A percentile compares a stretch with the other conserved stretches of the same genome.
Conservation (phyloP, 1,140 invertebrate genomes). For the Oppia nitens region DNA sequence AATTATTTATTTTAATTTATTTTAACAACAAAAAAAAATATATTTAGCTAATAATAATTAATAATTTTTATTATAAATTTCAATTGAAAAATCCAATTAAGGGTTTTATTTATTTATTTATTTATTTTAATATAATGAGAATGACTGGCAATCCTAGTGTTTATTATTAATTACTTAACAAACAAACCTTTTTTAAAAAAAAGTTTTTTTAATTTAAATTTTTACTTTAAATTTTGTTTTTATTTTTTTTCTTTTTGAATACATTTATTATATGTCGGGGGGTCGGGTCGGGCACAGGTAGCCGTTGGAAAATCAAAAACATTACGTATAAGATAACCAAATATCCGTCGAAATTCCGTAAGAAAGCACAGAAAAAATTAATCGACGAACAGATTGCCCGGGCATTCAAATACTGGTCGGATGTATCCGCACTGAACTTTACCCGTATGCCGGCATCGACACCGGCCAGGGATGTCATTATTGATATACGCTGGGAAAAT, state of each 20-base stretch:
- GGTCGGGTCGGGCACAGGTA: constrained; percentile 59
- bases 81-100: too few relatives aligned
- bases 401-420: constrained; percentile 23
- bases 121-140: too few relatives aligned
- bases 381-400: background rate
- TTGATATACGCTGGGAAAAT: constrained; percentile 60
- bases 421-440: constrained; percentile 22
- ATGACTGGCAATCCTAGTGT: too few relatives aligned
- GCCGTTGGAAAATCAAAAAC: constrained; percentile 65
- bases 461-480: constrained; percentile 42
- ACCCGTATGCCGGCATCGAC: constrained; percentile 34
- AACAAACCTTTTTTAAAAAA: background rate
- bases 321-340: constrained; percentile 60
- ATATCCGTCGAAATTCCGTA: background rate
- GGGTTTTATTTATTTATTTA: too few relatives aligned
- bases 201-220: background rate
- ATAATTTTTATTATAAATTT: too few relatives aligned
- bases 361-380: background rate
- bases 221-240: background rate
- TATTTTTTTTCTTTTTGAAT: background rate
- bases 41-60: too few relatives aligned
- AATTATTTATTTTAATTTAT: too few relatives aligned
- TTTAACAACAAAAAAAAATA: too few relatives aligned
- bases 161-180: too few relatives aligned
- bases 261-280: constrained; percentile 37